Base-by-base conservation (phyloP, 2,113 vertebrate species). In the Gallinago media region DNA sequence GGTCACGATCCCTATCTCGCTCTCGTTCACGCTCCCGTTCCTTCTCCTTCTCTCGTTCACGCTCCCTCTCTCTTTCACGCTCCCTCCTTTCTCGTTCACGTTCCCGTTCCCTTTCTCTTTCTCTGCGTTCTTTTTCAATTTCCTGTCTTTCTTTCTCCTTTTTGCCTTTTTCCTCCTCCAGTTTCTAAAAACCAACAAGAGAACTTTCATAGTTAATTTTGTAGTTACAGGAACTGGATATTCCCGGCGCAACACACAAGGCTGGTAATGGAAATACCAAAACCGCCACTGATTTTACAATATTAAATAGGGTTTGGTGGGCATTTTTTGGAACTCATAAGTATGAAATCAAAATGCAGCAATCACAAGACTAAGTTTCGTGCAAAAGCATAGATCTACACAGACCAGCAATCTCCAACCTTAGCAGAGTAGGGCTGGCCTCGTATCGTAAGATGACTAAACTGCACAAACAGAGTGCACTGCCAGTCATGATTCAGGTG, bases 111-210 rank as follows among this genome's bases (percentile, higher is more conserved):
- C 99, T 99, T 98, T 99, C 99, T 97, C 99, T 98, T 98, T 99
- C 99, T 97, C 99, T 98, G 94, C 99, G 98, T 97, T 99, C 99
- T 97, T 98, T 99, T 98, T 99, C 99, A 95, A 99, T 98, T 98
- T 99, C 99, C 98, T 99, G 98, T 75, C 99, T 99, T 97, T 99
- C 99, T 98, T 99, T 99, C 97, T 99, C 99, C 95, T 99, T 98
- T 98, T 99, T 99, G 98, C 99, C 99, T 98, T 99, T 99, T 97
- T 99, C 99, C 98, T 99, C 99, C 98, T 99, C 99, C 98, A 99
- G 98, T 98, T 99, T 99, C 99, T 99, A 99, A 97, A 98, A 99
- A 99, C 98, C 98, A 99, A 99, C 97, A 98, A 98, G 97, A 98
- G 97, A 97, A 96, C 97, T 98, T 98, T 96, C 97, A 97, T 79